Evolutionary conservation across 2,888 invertebrate genomes (phyloP), one percentile per base, ranked within the genome.

Genomic region (Meta bourneti): DNA sequence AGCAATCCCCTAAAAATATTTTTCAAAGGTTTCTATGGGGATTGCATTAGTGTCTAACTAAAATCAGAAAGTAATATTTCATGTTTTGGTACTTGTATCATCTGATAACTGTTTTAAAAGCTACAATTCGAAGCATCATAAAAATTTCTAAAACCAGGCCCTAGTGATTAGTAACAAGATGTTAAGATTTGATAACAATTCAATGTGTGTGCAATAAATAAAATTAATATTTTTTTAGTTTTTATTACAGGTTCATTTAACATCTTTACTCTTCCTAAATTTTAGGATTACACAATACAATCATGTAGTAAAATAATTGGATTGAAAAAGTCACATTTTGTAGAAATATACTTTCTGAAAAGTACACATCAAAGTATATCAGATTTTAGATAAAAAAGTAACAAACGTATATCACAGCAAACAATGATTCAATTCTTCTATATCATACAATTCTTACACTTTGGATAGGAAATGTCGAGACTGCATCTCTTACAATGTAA

Each of bases 271-370:
- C 34, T 34, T 34, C 34, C 34, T 34, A 34, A 34, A 34, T 34
- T 34, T 34, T 1, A 34, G 4, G 34, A 34, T 34, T 34, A 11
- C 71, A 71, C 16, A 71, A 19, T 71, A 0, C 19, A 71, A 71
- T 19, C 8, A 16, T 4, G 20, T n/a, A 16, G n/a, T 19, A 19
- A 7, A 19, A 19, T 19, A 71, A 16, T 71, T 16, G 16, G 71
- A 71, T 71, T 71, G 71, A 71, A 71, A 71, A 71, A 71, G 71
- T n/a, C n/a, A 16, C 20, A 19, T 71, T 71, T 71, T 19, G 16
- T 71, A 20, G 16, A 71, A 71, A 71, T 5, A 71, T 71, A 71
- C 71, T 71, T 71, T 71, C 71, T 16, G 34, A 69, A 2, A 4
- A 69, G 7, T 1, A 8, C 16, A 7, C 71, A 71, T 71, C 34